These are phyloP conservation scores for Thaleichthys pacificus DNA, from an alignment of 2,797 vertebrate species.

Conservation along the genomic window DNA sequence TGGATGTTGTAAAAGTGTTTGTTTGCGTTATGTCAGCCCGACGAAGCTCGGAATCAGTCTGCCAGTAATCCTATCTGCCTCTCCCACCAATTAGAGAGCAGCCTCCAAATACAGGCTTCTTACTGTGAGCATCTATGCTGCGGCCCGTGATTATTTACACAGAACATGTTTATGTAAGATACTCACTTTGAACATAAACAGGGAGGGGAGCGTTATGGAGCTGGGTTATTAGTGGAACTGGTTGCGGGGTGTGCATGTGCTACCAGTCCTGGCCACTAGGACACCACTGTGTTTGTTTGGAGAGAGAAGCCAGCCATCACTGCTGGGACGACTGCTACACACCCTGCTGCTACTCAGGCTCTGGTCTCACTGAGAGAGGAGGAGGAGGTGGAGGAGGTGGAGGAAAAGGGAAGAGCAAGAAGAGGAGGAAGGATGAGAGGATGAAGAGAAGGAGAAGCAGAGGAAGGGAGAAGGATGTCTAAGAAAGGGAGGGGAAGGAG, in stretches of 20 bases:
- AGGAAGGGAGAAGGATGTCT: not conserved
- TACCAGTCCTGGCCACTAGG: constrained; percentile 42
- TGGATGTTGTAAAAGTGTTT: constrained; percentile 73
- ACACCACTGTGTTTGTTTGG: constrained; percentile 52
- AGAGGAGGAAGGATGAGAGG: not conserved
- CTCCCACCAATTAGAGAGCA: constrained; percentile 69
- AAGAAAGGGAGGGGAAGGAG: not conserved
- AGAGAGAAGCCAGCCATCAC: constrained; percentile 39
- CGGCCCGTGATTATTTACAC: constrained; percentile 76
- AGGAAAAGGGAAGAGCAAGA: not conserved
- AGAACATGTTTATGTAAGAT: constrained; percentile 76
- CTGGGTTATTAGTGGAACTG: constrained; percentile 45
- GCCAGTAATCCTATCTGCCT: constrained; percentile 64
- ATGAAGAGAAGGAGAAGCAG: not conserved
- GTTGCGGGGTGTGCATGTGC: constrained; percentile 15
- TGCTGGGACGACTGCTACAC: not conserved
- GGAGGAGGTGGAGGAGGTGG: not conserved
- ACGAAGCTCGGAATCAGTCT: constrained; percentile 62
- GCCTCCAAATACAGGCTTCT: constrained; percentile 72
- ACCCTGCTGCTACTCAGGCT: not conserved
- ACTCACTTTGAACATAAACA: constrained; percentile 74
- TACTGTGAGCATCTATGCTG: constrained; percentile 57
- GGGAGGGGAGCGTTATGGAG: constrained; percentile 52
- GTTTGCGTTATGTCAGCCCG: constrained; percentile 69
- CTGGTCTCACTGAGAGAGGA: not conserved